A percentile compares a stretch with the other conserved stretches of the same genome.
phyloP scores from a whole-genome alignment of 2,113 vertebrate species.

The Ovibos moschatus region DNA sequence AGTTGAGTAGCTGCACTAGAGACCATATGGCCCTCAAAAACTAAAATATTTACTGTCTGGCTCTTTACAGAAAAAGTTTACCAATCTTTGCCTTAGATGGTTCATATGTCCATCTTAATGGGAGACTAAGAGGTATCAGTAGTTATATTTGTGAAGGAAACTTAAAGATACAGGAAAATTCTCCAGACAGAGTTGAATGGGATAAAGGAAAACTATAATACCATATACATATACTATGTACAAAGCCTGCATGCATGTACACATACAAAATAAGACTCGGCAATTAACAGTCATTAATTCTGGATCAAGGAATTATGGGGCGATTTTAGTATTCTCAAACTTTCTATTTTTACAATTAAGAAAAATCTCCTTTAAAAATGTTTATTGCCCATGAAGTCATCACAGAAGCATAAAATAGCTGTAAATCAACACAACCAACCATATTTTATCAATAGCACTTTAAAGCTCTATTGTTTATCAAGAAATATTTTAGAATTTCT shows the following conservation, averaged over 20 bases:
- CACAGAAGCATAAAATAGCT: neutral
- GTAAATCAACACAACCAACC: neutral
- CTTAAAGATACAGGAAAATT: constrained; percentile 9
- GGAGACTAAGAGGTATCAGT: neutral
- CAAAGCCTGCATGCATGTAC: neutral
- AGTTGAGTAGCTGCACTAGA: neutral
- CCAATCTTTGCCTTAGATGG: neutral
- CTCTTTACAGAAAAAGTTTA: neutral
- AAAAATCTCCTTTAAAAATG: neutral
- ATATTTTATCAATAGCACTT: neutral
- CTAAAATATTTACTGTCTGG: neutral
- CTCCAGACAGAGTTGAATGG: neutral
- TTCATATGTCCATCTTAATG: neutral
- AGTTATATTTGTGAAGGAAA: constrained; percentile 8
- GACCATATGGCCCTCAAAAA: neutral
- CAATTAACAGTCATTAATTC: neutral
- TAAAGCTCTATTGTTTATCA: neutral
- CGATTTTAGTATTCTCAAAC: neutral
- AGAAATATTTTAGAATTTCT: neutral
- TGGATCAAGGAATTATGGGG: neutral
- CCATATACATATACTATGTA: neutral
- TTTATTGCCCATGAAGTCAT: neutral
- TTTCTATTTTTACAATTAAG: constrained; percentile 23
- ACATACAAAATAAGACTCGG: neutral
- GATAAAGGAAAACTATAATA: neutral